Base-by-base conservation (phyloP, 1,140 invertebrate species). In the Thaumetopoea pityocampa region DNA sequence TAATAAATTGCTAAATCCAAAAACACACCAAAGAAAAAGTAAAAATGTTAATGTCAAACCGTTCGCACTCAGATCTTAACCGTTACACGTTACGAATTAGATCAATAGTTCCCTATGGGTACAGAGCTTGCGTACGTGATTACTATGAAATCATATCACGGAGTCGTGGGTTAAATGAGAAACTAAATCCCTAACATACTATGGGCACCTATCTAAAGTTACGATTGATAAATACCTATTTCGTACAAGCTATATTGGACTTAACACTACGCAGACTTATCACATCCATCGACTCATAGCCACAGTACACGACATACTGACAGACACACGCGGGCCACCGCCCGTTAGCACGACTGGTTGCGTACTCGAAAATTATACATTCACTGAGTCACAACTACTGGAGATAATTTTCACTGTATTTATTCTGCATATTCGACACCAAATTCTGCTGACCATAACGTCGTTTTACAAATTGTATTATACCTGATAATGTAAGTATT, bases 161-260 rank as follows among this genome's bases (percentile, higher is more conserved):
- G 59, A 49, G 22, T 44, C 52, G 48, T 48, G 42, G 56, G 56
- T 56, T 76, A 73, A 67, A 66, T 65, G 62, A 72, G 53, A 38
- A 67, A 68, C 62, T 67, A 53, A 66, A 63, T 53, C 46, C 51
- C 60, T 77, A 76, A 57, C 57, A 58, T 57, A 60, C 65, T 68
- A 69, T 58, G 56, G 68, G 67, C 55, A 57, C 63, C 67, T 80
- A 78, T 73, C 67, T 78, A 79, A 52, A 22, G 48, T 72, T 78
- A 67, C 38, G 53, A 69, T 69, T 66, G 78, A 80, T 83, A 83
- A 83, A 83, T 83, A 83, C 62, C n/a, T n/a, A n/a, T n/a, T 71
- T 59, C 74, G 65, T 80, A 80, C 34, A 47, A 34, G 32, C 65
- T 77, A 81, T 46, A 51, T 53, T 70, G 50, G 49, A 68, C 72